Evolutionary conservation across 35 echinoderm and acorn worm species (phyloP), one percentile per base, ranked within the genome.

Genomic region (Ophiothrix spiculata): DNA sequence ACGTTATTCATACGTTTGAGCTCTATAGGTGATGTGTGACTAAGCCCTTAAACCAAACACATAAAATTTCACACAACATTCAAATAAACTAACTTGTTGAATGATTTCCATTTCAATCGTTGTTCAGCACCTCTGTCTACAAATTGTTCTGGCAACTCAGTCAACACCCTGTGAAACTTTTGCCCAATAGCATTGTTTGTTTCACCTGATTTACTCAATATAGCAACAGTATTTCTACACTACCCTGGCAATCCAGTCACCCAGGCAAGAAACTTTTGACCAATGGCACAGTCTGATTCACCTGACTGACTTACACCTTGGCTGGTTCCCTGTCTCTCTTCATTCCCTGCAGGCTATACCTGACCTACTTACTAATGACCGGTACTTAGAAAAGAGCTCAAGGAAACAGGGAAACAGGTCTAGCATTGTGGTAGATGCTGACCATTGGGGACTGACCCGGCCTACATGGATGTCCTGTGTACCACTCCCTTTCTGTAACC

Each of bases 381-480:
- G 29, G 16, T 69, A n/a, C 60, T 69, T 12, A 69, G n/a, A n/a
- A 12, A n/a, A 15, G 60, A 6, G 1, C 3, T n/a, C 16, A 25
- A 25, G 23, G 23, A 69, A 12, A 2, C 2, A 69, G 29, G 60
- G 3, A 69, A 25, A 69, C 60, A n/a, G n/a, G n/a, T n/a, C n/a
- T n/a, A n/a, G n/a, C n/a, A n/a, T n/a, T n/a, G n/a, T n/a, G n/a
- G n/a, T n/a, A n/a, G n/a, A n/a, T n/a, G n/a, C n/a, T n/a, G n/a
- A n/a, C n/a, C 60, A 25, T 15, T 69, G 17, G 60, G 60, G 29
- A 15, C 60, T n/a, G 60, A 69, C 60, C 60, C 60, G 23, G 23
- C 60, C 60, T 69, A 69, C 29, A 69, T 69, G 60, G 60, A 69
- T 69, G 60, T 69, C 60, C 60, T 69, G 60, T 69, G 60, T 69